Conservation (phyloP, 2,113 vertebrate genomes). For the Setophaga coronata region DNA sequence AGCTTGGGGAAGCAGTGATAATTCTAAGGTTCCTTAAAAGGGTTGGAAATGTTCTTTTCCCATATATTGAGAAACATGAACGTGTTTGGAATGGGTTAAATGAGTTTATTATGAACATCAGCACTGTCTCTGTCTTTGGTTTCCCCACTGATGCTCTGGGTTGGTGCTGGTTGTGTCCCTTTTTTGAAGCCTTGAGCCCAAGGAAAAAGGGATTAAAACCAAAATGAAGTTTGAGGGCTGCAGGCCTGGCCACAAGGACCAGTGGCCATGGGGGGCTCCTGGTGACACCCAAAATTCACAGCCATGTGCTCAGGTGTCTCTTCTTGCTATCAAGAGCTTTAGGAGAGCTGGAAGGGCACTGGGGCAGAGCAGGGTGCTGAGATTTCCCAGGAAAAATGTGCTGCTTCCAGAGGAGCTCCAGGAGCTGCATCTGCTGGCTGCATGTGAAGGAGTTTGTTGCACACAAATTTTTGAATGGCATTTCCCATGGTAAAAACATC, state of each 20-base stretch:
- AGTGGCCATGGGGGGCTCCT: neutral
- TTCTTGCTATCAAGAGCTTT: neutral
- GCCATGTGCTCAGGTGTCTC: neutral
- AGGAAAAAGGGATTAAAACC: neutral
- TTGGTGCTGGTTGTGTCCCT: neutral
- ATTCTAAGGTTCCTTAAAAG: neutral
- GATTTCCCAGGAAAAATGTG: neutral
- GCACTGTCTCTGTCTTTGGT: neutral
- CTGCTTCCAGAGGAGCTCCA: neutral
- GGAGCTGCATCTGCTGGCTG: neutral
- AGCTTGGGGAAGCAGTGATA: neutral
- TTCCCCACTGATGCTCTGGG: neutral
- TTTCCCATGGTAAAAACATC: neutral
- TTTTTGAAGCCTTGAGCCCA: neutral
- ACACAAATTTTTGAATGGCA: neutral
- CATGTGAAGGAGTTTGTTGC: neutral
- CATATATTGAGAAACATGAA: neutral
- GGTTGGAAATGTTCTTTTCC: neutral
- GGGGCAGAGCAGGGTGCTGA: neutral
- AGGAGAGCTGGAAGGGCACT: neutral
- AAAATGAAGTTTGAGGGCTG: neutral
- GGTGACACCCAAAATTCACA: neutral
- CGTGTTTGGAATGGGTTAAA: neutral
- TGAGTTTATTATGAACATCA: neutral
- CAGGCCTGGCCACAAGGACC: neutral